Evolutionary conservation across 2,797 vertebrate genomes (phyloP), one percentile per base, ranked within the genome.

Genomic region (Arctocebus calabarensis): DNA sequence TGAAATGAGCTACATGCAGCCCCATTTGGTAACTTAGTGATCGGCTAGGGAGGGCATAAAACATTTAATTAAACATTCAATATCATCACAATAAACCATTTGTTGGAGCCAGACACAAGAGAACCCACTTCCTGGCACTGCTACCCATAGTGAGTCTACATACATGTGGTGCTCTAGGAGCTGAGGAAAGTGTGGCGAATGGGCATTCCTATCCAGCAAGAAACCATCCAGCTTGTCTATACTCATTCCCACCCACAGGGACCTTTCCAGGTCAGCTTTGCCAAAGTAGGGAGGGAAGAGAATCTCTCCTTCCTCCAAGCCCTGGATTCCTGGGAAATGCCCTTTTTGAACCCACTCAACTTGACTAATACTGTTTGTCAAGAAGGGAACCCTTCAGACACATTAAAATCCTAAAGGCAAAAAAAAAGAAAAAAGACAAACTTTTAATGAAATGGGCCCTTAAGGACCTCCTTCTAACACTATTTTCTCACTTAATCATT

Each of bases 11-110:
- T 84, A 71, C 32, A 59, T 43, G 19, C 2, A 96, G 66, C 57
- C 13, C 34, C 34, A 82, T 45, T 62, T 90, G 37, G 55, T 77
- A 94, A 68, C 40, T 68, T 61, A 59, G 62, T 93, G 43, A 81
- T 2, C 45, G 29, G 4, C 70, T 2, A 68, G 52, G n/a, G 52
- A 95, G 91, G 64, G 11, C 17, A 77, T 12, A 96, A 92, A 77
- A 85, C 22, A 88, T 45, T 75, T 61, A 86, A 92, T 48, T 62
- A 88, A 91, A 68, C n/a, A 78, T 52, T 77, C n/a, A 55, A 25
- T 37, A 22, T 93, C 92, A 23, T 91, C 97, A 97, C 95, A 98
- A 83, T 95, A 95, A 96, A 93, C 91, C 73, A 96, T 91, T 92
- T 97, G 97, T 91, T 96, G 96, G 91, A 2, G 59, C 96, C 94